A percentile compares a stretch with the other conserved stretches of the same genome.
Conservation (phyloP, 2,113 vertebrate genomes). For the Scophthalmus maximus region DNA sequence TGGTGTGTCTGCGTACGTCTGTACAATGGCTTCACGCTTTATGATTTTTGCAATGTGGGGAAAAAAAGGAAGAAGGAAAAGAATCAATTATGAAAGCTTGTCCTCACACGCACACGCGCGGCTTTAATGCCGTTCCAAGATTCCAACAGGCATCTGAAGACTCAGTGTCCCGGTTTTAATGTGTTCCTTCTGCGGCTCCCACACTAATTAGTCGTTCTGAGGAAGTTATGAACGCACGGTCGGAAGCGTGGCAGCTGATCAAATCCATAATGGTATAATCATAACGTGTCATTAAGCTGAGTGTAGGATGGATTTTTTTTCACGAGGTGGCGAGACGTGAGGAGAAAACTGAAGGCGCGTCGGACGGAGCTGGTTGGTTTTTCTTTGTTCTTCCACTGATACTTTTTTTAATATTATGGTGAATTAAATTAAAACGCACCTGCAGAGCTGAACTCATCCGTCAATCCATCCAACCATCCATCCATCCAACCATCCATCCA, state of each 20-base stretch:
- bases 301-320: neutral
- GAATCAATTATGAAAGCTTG: constrained; percentile 65
- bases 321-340: too few species aligned
- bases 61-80: constrained; percentile 28
- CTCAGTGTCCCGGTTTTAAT: constrained; percentile 40
- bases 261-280: constrained; percentile 21
- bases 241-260: constrained; percentile 49
- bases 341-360: too few species aligned
- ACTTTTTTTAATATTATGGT: too few species aligned
- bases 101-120: constrained; percentile 24
- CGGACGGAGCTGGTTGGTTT: too few species aligned
- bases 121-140: constrained; percentile 51
- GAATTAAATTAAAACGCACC: too few species aligned
- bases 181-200: constrained; percentile 50
- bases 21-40: constrained; percentile 27
- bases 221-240: constrained; percentile 31
- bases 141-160: constrained; percentile 41
- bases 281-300: constrained; percentile 10
- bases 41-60: constrained; percentile 4
- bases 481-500: too few species aligned
- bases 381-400: too few species aligned
- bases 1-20: neutral
- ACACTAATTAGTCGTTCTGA: constrained; percentile 51
- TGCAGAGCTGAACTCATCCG: too few species aligned
- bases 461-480: too few species aligned